These are phyloP conservation scores for Ceratothoa steindachneri DNA, from an alignment of 2,888 invertebrate genomes.

Conservation along the genomic window DNA sequence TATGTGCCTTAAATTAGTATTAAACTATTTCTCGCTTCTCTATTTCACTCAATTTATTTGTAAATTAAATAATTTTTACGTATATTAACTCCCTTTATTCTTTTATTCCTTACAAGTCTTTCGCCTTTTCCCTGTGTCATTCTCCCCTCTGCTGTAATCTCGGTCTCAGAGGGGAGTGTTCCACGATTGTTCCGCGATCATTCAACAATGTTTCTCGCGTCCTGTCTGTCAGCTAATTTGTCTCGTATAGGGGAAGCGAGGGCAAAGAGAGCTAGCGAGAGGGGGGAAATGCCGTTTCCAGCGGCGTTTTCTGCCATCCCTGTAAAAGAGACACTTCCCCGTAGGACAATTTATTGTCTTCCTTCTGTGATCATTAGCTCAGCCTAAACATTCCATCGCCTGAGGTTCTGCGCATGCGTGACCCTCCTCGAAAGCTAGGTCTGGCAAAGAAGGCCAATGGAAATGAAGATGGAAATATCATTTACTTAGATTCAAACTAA, in stretches of 20 bases:
- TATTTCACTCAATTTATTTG: neutral
- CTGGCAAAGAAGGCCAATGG: too few relatives aligned
- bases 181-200: conserved; percentile 10
- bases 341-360: conserved; percentile 7
- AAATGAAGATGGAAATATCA: too few relatives aligned
- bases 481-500: too few relatives aligned
- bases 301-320: neutral
- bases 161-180: conserved; percentile 12
- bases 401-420: neutral
- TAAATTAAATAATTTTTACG: neutral
- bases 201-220: conserved; percentile 13
- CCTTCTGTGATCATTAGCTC: conserved; percentile 6
- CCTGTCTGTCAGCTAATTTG: conserved; percentile 13
- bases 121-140: neutral
- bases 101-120: neutral
- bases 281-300: neutral
- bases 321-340: conserved; percentile 9
- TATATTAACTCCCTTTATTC: neutral
- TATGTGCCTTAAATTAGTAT: too few relatives aligned
- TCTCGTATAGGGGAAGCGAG: neutral
- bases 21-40: too few relatives aligned
- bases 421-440: neutral
- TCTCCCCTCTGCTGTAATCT: conserved; percentile 8
- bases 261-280: neutral
- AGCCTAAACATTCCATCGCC: conserved; percentile 1